Percentiles rank a stretch among this genome's conserved stretches.
Evolutionary conservation across 2,888 invertebrate genomes (phyloP).

Genomic region (Tinea semifulvella): DNA sequence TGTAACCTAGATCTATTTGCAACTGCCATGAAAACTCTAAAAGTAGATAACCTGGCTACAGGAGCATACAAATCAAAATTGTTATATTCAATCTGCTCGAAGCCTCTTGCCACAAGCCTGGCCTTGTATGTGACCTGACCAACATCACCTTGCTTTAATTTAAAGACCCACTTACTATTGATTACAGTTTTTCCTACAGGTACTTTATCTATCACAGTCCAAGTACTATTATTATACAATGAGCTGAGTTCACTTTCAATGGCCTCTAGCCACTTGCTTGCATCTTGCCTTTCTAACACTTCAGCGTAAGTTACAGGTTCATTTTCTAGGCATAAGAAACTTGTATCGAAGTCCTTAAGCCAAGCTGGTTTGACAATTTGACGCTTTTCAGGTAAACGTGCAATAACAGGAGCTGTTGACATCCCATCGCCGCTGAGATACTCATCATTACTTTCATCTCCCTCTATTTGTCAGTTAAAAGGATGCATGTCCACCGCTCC

Average conservation of each 20-base stretch:
- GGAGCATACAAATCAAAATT: conserved; percentile 21
- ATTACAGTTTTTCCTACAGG: neutral
- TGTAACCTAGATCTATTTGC: conserved; percentile 18
- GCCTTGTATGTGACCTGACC: conserved; percentile 17
- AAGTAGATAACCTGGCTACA: conserved; percentile 22
- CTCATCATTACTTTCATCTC: too few relatives aligned
- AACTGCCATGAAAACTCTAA: conserved; percentile 22
- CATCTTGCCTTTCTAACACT: neutral
- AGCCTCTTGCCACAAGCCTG: conserved; percentile 22
- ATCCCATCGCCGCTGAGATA: too few relatives aligned
- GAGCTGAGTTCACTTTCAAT: neutral
- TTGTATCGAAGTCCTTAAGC: too few relatives aligned
- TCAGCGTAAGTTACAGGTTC: neutral
- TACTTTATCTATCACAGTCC: neutral
- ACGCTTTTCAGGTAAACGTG: too few relatives aligned
- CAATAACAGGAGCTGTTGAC: too few relatives aligned
- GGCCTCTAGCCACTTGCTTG: neutral
- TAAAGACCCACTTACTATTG: neutral
- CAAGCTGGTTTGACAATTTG: too few relatives aligned
- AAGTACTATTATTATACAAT: neutral
- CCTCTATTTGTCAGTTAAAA: too few relatives aligned
- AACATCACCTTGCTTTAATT: neutral
- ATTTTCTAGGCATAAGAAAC: too few relatives aligned
- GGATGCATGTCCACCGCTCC: too few relatives aligned
- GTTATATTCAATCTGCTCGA: conserved; percentile 18